Evolutionary conservation across 2,113 vertebrate species (phyloP).

Genomic region (Petroica traversi): DNA sequence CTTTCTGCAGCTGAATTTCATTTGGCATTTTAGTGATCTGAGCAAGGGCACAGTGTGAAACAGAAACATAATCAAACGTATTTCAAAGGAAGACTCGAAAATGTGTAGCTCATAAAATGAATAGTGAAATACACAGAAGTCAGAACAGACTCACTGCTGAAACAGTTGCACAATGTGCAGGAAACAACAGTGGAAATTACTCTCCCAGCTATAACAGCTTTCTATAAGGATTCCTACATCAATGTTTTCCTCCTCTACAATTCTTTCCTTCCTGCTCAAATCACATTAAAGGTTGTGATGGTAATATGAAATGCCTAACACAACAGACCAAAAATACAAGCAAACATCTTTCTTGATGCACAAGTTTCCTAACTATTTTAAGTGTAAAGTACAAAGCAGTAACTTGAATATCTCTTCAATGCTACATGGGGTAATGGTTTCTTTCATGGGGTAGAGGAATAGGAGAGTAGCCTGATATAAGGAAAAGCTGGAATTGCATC

Average conservation of each 20-base stretch:
- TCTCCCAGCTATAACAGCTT: not conserved
- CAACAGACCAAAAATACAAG: not conserved
- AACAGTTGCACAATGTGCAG: not conserved
- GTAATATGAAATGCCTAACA: not conserved
- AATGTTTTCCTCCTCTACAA: not conserved
- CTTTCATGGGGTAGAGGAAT: not conserved
- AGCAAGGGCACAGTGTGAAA: not conserved
- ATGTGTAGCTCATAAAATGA: not conserved
- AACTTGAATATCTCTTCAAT: not conserved
- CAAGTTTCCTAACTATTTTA: not conserved
- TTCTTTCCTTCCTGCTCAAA: not conserved
- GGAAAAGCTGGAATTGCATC: not conserved
- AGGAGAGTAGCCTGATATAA: not conserved
- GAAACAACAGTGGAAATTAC: not conserved
- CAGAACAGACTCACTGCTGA: not conserved
- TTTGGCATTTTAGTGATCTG: not conserved
- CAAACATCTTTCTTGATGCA: not conserved
- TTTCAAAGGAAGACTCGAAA: not conserved
- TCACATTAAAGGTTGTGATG: not conserved
- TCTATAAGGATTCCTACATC: not conserved
- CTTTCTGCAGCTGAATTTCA: not conserved
- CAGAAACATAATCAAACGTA: not conserved
- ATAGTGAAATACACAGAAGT: not conserved
- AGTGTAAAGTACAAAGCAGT: accelerated
- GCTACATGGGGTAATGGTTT: not conserved